Base-by-base conservation (phyloP, 2,888 invertebrate species). In the Drymonia ruficornis region DNA sequence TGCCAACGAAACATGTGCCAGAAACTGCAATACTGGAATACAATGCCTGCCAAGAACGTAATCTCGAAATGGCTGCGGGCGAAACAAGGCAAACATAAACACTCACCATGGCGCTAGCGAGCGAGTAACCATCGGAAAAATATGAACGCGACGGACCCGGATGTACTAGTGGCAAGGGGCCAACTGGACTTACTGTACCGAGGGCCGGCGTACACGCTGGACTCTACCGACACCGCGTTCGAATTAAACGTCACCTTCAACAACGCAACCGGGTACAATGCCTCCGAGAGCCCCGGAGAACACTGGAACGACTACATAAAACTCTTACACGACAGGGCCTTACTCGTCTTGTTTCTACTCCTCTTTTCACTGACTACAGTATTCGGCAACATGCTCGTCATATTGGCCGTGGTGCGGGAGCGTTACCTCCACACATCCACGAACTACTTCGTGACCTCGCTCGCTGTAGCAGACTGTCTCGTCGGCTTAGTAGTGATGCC, bases 401-500 rank as follows among this genome's bases (percentile, higher is more conserved):
- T 99, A 59, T 91, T 98, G 49, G 99, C 99, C 0, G 99, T 99
- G 9, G 95, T 97, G 34, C 94, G 98, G 18, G 99, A 99, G 83
- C 94, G 98, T 18, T 99, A 99, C 78, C 94, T 99, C 6, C 98
- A 99, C 83, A 99, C 99, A 11, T 98, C 99, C 9, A 99, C 99
- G 8, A 99, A 99, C 87, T 99, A 99, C 82, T 98, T 99, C 84
- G 98, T 99, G 61, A 98, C 99, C 11, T 99, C 99, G 13, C 89
- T 99, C 61, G 99, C 99, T 0, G 97, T 98, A 23, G 99, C 99
- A 0, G 99, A 99, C 84, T 98, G 99, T 72, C 93, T 99, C 45
- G 99, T 99, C 5, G 99, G 99, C 0, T 92, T 98, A 49, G 97
- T 99, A 4, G 99, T 99, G 49, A 99, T 99, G 99, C 99, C 99